These are phyloP conservation scores for Neodiprion pinetum DNA, from an alignment of 1,140 invertebrate species.

Conservation along the genomic window DNA sequence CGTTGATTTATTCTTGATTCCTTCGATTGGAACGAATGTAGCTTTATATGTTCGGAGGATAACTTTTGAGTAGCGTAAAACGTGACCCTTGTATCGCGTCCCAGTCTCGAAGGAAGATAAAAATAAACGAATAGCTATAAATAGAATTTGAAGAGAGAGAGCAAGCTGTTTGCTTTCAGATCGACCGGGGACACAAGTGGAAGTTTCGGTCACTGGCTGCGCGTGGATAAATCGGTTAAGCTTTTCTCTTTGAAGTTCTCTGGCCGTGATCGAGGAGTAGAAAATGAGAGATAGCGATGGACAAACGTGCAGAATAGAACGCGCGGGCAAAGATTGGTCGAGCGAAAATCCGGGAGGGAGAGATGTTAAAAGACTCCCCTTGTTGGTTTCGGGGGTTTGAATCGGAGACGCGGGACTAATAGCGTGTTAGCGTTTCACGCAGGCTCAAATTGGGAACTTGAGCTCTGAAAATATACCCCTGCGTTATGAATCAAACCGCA, in stretches of 20 bases:
- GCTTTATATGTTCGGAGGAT: too few relatives aligned
- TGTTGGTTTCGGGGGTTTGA: neutral
- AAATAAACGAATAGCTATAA: too few relatives aligned
- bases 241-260: neutral
- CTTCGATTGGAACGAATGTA: too few relatives aligned
- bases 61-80: too few relatives aligned
- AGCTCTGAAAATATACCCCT: too few relatives aligned
- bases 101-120: too few relatives aligned
- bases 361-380: neutral
- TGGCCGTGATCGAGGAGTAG: neutral
- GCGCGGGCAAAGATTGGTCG: neutral
- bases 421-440: neutral
- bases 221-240: too few relatives aligned
- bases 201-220: neutral
- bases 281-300: neutral
- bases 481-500: too few relatives aligned
- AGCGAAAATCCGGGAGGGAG: neutral
- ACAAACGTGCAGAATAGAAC: neutral
- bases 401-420: neutral
- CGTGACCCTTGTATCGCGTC: too few relatives aligned
- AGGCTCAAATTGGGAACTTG: neutral
- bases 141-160: too few relatives aligned
- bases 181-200: neutral
- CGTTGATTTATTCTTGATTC: too few relatives aligned
- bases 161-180: too few relatives aligned